phyloP scores from a whole-genome alignment of 2,888 invertebrate species.

The Andrena bucephala region DNA sequence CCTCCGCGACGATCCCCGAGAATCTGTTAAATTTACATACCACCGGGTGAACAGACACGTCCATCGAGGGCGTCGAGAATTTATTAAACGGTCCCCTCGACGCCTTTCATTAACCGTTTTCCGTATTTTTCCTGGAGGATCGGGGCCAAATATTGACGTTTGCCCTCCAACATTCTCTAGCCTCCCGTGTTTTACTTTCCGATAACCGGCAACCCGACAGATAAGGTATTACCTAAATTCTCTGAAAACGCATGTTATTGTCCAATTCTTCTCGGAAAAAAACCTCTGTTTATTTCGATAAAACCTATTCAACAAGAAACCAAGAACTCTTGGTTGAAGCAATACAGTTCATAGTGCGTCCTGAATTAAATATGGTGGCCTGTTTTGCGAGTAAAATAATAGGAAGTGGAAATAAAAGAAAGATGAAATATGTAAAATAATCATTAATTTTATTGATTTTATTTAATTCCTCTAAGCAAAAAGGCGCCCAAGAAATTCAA shows the following conservation, averaged over 20 bases:
- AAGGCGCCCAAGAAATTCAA: no score
- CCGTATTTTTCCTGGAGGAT: constrained; percentile 21
- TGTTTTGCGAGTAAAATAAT: no score
- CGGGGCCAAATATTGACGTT: constrained; percentile 40
- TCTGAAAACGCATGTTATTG: constrained; percentile 8
- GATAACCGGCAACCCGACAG: constrained; percentile 21
- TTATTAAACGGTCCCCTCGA: constrained; percentile 33
- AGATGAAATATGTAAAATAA: no score
- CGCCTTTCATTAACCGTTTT: constrained; percentile 20
- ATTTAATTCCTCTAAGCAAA: no score
- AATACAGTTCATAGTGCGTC: no score
- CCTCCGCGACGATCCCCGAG: constrained; percentile 35
- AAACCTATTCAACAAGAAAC: neutral
- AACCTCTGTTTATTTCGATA: neutral
- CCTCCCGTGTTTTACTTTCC: constrained; percentile 7
- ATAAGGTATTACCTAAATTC: constrained; percentile 44
- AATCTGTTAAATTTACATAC: constrained; percentile 52
- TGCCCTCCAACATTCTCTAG: constrained; percentile 8
- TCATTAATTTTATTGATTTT: no score
- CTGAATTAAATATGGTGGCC: no score
- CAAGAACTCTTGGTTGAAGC: neutral
- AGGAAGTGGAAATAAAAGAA: no score
- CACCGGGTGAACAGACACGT: constrained; percentile 31
- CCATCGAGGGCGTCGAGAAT: constrained; percentile 18
- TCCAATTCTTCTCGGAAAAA: neutral